Base-by-base conservation (phyloP, 2,888 invertebrate genomes). In the Abscondita cerata region DNA sequence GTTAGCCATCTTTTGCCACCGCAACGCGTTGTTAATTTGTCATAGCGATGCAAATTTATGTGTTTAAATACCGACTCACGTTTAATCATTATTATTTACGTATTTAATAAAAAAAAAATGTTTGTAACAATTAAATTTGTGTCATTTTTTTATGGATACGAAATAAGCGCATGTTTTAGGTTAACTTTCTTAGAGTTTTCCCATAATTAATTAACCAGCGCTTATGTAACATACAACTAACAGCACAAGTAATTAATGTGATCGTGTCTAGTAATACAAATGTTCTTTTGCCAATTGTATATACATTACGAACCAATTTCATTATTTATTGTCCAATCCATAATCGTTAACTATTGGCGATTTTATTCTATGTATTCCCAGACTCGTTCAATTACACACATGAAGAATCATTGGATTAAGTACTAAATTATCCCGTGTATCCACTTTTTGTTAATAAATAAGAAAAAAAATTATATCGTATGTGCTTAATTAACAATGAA, bases 241-340 rank as follows among this genome's bases (percentile, higher is more conserved):
- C 62, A 59, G 63, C 55, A 36, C 57, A 38, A 46, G 62, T 66
- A 64, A 66, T 68, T 68, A 66, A 66, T 62, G 64, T 56, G 59
- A 62, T 66, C 64, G 64, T 62, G 63, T 59, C 58, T 62, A 51
- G 66, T 64, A 66, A 56, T 62, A 62, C 61, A 64, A 66, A 67
- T 55, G 55, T 57, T 62, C 57, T 54, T 61, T 60, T 64, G 55
- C 57, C 60, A 50, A 59, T 60, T 61, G 56, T 55, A 59, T 38
- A 33, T 59, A 20, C 55, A 33, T 25, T 54, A 31, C 57, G 41
- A 64, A 59, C 59, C 56, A 56, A 54, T 59, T 64, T 64, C 55
- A 64, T 61, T 61, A 52, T 64, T 64, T 64, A 64, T 59, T 59
- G 54, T 55, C 58, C 52, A 59, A 64, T 59, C 46, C 58, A 59